Conservation (phyloP, 2,797 vertebrate genomes). For the Austrolebias charrua region DNA sequence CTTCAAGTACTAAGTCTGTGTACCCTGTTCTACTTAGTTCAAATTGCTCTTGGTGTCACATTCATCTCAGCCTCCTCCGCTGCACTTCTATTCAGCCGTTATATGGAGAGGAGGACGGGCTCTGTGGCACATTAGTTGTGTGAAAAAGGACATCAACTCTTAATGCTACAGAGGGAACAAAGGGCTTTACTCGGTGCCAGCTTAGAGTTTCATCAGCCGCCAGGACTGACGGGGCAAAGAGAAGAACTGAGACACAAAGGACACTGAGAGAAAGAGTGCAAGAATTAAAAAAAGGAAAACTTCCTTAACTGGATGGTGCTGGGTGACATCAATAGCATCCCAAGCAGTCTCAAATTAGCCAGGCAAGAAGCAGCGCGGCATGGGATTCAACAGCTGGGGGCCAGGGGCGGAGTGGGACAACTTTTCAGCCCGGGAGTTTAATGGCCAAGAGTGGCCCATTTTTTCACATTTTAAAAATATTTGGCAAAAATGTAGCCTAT, state of each 20-base stretch:
- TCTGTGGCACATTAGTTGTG: slow-evolving; percentile 56
- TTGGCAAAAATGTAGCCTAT: too few relatives aligned
- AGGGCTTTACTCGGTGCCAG: slow-evolving; percentile 52
- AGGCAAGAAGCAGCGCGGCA: slow-evolving; percentile 54
- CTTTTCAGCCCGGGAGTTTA: too few relatives aligned
- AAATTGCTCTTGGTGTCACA: slow-evolving; percentile 51
- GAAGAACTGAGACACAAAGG: slow-evolving; percentile 29
- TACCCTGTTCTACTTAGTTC: slow-evolving; percentile 54
- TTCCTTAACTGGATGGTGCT: slow-evolving; percentile 55
- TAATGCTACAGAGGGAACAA: slow-evolving; percentile 61
- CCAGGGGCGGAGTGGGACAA: too few relatives aligned
- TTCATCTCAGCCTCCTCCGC: slow-evolving; percentile 56
- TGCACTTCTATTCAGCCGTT: slow-evolving; percentile 49
- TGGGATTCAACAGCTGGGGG: slow-evolving; percentile 72
- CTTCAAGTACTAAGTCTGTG: slow-evolving; percentile 61
- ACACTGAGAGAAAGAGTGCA: slow-evolving; percentile 34
- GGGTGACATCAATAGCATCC: slow-evolving; percentile 69
- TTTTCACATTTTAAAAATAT: too few relatives aligned
- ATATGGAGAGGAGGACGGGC: slow-evolving; percentile 30
- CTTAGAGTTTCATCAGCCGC: slow-evolving; percentile 61
- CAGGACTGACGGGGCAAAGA: slow-evolving; percentile 23
- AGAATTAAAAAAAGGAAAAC: slow-evolving; percentile 40
- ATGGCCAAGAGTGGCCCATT: too few relatives aligned
- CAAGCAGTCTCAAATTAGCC: slow-evolving; percentile 73
- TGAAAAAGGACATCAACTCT: slow-evolving; percentile 49